phyloP scores from a whole-genome alignment of 2,113 vertebrate genomes.

The Alexandromys fortis region DNA sequence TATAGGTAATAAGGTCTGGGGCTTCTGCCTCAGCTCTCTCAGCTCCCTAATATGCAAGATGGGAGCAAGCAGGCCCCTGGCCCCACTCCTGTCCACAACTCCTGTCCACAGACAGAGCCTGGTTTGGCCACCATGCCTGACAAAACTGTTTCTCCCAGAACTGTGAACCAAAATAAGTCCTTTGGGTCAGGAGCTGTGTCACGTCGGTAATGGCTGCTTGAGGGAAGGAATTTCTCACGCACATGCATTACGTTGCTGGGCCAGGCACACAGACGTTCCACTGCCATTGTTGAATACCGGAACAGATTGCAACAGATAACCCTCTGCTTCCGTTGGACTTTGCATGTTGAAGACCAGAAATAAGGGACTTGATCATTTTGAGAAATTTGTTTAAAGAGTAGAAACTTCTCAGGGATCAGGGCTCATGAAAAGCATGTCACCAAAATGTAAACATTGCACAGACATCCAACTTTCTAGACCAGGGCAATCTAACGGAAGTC shows the following conservation, averaged over 20 bases:
- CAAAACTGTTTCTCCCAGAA: neutral
- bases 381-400: constrained; percentile 4
- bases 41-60: neutral
- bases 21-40: neutral
- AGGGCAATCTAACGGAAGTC: neutral
- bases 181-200: neutral
- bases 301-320: neutral
- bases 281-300: neutral
- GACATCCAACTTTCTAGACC: neutral
- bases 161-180: neutral
- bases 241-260: accelerated
- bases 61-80: neutral
- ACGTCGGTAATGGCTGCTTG: neutral
- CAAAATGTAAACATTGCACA: constrained; percentile 1
- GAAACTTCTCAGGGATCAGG: constrained; percentile 36
- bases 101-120: no score
- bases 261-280: neutral
- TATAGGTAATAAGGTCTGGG: neutral
- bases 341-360: neutral
- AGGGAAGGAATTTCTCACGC: neutral
- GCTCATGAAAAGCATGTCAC: neutral
- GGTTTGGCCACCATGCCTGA: neutral
- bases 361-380: neutral
- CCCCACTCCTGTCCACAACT: no score
- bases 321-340: neutral